Evolutionary conservation across 2,888 invertebrate species (phyloP), one percentile per base, ranked within the genome.

Genomic region (Agriopis aurantiaria): DNA sequence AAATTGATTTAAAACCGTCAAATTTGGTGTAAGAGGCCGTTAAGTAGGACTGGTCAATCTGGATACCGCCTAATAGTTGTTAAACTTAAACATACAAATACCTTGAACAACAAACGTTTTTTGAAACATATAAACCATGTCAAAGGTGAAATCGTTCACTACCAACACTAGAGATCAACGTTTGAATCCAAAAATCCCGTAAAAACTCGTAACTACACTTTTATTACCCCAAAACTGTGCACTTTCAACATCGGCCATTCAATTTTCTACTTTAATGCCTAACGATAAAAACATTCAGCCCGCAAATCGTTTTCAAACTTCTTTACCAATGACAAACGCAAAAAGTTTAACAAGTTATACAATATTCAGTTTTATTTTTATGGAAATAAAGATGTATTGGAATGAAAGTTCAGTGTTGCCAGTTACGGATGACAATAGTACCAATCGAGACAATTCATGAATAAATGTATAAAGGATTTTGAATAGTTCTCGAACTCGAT

Each of bases 401-500:
- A 41, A 9, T 53, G 71, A 51, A 64, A 69, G 68, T 64, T 55
- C 59, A 71, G 56, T 23, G 66, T 73, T 61, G 74, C 45, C 63
- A 60, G 75, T 68, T 67, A 70, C 61, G 52, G 57, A 77, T 74
- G 76, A 79, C 79, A 77, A 77, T 77, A 72, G 77, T 76, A 76
- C 78, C 78, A 78, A 79, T 79, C 71, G 74, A 73, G 72, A 70
- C 74, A 73, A 75, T 75, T 75, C 76, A 76, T 79, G 78, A 79
- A 79, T 79, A 78, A 73, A 78, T 78, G 78, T 78, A 79, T 79
- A 75, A 75, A 74, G 71, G 72, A 75, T 76, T 79, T 72, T 67
- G 73, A 75, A 77, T 76, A 76, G 75, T 78, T 76, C 72, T 72
- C 64, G 53, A 75, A 76, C 73, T 75, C 69, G 71, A 73, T 75